Evolutionary conservation across 2,888 invertebrate genomes (phyloP).

Genomic region (Trachelus stipa): DNA sequence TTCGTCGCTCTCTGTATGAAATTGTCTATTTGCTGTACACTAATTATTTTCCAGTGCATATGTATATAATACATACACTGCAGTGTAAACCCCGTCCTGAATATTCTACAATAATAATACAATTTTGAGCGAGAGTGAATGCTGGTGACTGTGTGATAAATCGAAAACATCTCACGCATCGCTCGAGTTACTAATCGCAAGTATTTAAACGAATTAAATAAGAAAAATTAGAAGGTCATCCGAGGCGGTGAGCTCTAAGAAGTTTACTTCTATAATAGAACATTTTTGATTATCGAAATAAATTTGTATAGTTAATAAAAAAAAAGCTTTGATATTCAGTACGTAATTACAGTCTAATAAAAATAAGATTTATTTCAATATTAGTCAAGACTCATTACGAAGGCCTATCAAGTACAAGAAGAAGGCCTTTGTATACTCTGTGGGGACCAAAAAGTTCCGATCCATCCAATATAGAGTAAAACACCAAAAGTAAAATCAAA

Average conservation of each 20-base stretch:
- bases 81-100: conserved; percentile 14
- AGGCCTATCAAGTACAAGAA: not conserved
- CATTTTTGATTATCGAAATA: not conserved
- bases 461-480: conserved; percentile 7
- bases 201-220: conserved; percentile 17
- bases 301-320: not conserved
- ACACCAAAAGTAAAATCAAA: not conserved
- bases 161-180: conserved; percentile 10
- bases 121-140: conserved; percentile 22
- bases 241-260: not conserved
- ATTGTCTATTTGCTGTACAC: conserved; percentile 4
- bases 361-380: not conserved
- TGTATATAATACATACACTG: not conserved
- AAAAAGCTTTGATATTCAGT: not conserved
- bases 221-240: not conserved
- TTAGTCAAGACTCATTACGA: not conserved
- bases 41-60: conserved; percentile 21
- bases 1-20: conserved; percentile 10
- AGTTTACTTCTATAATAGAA: not conserved
- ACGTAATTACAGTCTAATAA: not conserved
- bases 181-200: conserved; percentile 8
- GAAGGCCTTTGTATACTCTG: not conserved
- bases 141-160: conserved; percentile 15
- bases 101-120: not conserved
- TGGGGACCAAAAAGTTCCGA: not conserved